phyloP scores from a whole-genome alignment of 2,888 invertebrate species.

The Elmis aenea region DNA sequence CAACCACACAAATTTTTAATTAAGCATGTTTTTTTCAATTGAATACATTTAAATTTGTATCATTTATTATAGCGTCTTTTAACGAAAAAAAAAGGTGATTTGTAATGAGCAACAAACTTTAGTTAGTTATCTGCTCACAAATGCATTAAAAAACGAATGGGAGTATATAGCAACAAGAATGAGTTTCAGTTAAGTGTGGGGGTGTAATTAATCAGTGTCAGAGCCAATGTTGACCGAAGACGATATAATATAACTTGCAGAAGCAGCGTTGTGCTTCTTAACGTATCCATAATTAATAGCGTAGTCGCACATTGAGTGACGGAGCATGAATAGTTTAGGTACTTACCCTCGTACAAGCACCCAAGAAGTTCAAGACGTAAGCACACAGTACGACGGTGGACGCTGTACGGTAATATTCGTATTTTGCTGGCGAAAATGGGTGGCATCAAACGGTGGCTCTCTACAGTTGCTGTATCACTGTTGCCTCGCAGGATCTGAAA shows the following conservation, averaged over 20 bases:
- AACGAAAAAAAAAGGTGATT: too few species aligned
- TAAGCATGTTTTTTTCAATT: too few species aligned
- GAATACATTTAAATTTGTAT: too few species aligned
- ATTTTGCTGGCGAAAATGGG: conserved; percentile 67
- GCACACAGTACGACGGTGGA: conserved; percentile 67
- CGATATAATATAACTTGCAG: conserved; percentile 23
- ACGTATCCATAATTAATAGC: conserved; percentile 36
- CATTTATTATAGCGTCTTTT: too few species aligned
- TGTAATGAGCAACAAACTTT: too few species aligned
- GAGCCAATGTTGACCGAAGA: conserved; percentile 21
- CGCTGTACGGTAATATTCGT: conserved; percentile 67
- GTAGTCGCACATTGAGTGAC: conserved; percentile 31
- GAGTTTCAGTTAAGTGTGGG: too few species aligned
- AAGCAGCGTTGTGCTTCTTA: conserved; percentile 25
- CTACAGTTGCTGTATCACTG: conserved; percentile 66
- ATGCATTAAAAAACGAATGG: too few species aligned
- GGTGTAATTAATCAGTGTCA: conserved; percentile 31
- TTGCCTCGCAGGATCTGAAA: conserved; percentile 68
- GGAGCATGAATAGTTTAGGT: conserved; percentile 34
- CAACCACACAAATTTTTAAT: too few species aligned
- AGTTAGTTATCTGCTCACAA: too few species aligned
- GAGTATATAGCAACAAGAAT: too few species aligned
- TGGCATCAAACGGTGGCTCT: conserved; percentile 61
- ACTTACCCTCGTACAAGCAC: conserved; percentile 63
- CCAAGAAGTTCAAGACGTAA: conserved; percentile 70